Conservation (phyloP, 2,797 vertebrate species). For the Sebastes steindachneri region DNA sequence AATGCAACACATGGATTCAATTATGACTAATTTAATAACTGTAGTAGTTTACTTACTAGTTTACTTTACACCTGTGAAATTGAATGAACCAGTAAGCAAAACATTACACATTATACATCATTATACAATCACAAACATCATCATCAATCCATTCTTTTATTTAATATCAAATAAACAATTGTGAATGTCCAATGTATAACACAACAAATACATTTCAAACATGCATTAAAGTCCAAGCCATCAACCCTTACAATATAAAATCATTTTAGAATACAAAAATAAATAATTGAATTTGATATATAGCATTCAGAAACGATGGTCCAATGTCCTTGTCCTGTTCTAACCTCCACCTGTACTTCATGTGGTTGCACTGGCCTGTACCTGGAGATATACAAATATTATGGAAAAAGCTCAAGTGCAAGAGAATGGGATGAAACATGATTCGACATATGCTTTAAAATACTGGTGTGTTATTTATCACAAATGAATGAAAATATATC, state of each 20-base stretch:
- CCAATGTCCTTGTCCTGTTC: background rate
- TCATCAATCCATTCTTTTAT: conserved; percentile 27
- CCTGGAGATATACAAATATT: conserved; percentile 13
- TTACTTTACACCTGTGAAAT: background rate
- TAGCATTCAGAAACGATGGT: conserved; percentile 25
- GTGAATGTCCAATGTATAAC: conserved; percentile 2
- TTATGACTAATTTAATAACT: background rate
- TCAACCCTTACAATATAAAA: conserved; percentile 31
- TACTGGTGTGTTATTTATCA: background rate
- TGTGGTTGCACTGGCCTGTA: conserved; percentile 26
- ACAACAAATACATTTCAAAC: conserved; percentile 23
- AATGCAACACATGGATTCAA: no score
- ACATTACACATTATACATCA: background rate
- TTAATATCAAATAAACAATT: conserved; percentile 27
- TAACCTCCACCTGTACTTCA: background rate
- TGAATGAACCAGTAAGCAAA: background rate
- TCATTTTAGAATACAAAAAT: conserved; percentile 63
- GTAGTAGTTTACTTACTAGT: background rate
- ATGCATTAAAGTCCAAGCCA: conserved; percentile 28
- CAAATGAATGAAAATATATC: background rate
- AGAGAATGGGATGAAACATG: background rate
- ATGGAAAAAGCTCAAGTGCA: background rate
- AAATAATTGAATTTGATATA: conserved; percentile 52
- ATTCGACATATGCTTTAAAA: background rate
- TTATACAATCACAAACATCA: background rate